Conservation (phyloP, 2,797 vertebrate species). For the Sebastes aleutianus region DNA sequence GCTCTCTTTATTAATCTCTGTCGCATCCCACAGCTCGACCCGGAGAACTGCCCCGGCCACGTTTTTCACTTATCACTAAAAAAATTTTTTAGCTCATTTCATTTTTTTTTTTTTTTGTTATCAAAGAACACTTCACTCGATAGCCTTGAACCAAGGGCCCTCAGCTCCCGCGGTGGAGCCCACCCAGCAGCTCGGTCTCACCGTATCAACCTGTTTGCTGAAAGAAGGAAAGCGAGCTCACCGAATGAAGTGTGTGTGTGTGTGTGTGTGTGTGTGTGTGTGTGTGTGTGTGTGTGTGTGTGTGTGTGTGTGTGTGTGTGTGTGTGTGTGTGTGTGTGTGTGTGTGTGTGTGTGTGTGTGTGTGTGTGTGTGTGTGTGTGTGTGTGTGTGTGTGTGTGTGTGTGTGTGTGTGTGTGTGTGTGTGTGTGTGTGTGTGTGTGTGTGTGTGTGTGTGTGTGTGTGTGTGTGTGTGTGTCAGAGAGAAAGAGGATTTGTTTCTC, state of each 20-base stretch:
- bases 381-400: constrained; percentile 12
- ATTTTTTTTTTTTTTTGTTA: constrained; percentile 47
- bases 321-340: constrained; percentile 9
- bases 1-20: constrained; percentile 87
- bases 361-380: constrained; percentile 4
- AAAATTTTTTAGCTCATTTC: constrained; percentile 57
- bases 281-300: constrained; percentile 13
- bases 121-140: constrained; percentile 72
- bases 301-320: too few relatives aligned
- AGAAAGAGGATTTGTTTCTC: constrained; percentile 12
- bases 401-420: constrained; percentile 9
- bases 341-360: constrained; percentile 13
- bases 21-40: constrained; percentile 80
- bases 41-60: constrained; percentile 55
- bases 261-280: constrained; percentile 12
- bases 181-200: constrained; percentile 68
- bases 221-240: constrained; percentile 60
- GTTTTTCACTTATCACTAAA: constrained; percentile 74
- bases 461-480: constrained; percentile 5
- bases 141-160: constrained; percentile 72
- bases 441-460: constrained; percentile 12
- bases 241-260: constrained; percentile 10
- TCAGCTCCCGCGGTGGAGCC: constrained; percentile 55
- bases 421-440: constrained; percentile 3
- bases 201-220: constrained; percentile 68